Evolutionary conservation across 2,797 vertebrate genomes (phyloP).

Genomic region (Eutrigla gurnardus): DNA sequence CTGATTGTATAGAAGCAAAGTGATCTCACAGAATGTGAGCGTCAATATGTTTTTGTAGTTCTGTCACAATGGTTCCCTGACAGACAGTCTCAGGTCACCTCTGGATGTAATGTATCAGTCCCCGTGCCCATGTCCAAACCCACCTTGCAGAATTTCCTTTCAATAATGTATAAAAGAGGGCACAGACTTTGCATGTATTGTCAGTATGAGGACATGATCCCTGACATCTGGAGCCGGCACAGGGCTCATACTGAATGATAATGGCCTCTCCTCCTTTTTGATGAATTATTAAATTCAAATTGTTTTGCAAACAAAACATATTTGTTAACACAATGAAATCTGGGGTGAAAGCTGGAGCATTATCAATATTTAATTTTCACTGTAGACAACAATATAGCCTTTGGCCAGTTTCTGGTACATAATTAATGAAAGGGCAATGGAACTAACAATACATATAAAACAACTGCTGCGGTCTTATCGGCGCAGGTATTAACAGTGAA

Average conservation of each 20-base stretch:
- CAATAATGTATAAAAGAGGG: constrained; percentile 81
- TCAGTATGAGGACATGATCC: constrained; percentile 75
- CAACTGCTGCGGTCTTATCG: constrained; percentile 44
- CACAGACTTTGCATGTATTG: constrained; percentile 78
- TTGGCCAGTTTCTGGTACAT: constrained; percentile 77
- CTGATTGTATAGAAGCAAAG: background rate
- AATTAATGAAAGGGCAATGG: constrained; percentile 76
- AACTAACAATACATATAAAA: constrained; percentile 66
- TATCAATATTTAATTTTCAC: constrained; percentile 85
- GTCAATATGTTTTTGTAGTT: constrained; percentile 64
- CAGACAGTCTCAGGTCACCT: constrained; percentile 71
- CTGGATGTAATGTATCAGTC: constrained; percentile 65
- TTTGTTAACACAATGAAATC: constrained; percentile 85
- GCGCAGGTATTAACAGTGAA: constrained; percentile 35
- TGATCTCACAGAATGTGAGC: constrained; percentile 12
- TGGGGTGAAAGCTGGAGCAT: constrained; percentile 75
- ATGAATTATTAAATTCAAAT: constrained; percentile 84
- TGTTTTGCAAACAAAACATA: constrained; percentile 85
- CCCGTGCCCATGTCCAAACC: constrained; percentile 69
- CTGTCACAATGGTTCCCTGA: constrained; percentile 56
- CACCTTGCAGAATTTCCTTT: constrained; percentile 69
- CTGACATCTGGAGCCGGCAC: constrained; percentile 73
- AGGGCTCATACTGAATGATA: constrained; percentile 77
- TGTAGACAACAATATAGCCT: constrained; percentile 78
- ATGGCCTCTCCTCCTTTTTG: constrained; percentile 67